These are phyloP conservation scores for Scolanthus callimorphus DNA, from an alignment of 92 coral and sea anemone species.

Conservation along the genomic window DNA sequence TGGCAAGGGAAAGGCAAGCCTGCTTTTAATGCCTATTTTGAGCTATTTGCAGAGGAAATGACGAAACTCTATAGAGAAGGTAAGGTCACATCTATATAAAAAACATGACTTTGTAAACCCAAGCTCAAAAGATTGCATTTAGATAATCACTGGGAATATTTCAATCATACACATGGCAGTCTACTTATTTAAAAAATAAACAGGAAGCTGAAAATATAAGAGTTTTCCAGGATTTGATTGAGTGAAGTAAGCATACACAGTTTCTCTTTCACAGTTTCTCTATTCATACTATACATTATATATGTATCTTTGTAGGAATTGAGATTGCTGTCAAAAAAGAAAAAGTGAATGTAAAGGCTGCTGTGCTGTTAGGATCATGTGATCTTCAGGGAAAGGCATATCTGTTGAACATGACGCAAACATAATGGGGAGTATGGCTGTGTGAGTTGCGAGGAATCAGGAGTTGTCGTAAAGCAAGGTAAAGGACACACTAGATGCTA, in stretches of 20 bases:
- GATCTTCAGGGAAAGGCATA: constrained; percentile 56
- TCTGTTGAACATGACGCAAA: constrained; percentile 24
- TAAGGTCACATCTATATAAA: neutral
- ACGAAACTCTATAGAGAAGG: constrained; percentile 5
- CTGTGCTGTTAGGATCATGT: constrained; percentile 29
- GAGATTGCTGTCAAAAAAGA: too few species aligned
- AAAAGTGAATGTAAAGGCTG: constrained; percentile 34
- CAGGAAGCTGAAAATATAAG: neutral
- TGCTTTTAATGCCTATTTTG: constrained; percentile 23
- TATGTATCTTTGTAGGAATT: neutral
- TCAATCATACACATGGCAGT: too few species aligned
- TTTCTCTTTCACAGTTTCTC: neutral
- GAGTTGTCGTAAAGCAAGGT: constrained; percentile 36
- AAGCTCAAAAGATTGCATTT: too few species aligned
- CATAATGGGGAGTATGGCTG: constrained; percentile 37
- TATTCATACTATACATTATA: neutral
- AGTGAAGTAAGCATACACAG: too few species aligned
- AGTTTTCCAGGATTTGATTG: too few species aligned
- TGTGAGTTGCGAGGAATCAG: constrained; percentile 33
- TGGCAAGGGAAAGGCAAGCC: constrained; percentile 44
- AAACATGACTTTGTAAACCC: neutral
- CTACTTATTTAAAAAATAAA: neutral
- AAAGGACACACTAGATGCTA: constrained; percentile 30
- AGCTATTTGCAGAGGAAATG: constrained; percentile 29
- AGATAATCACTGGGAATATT: too few species aligned